Base-by-base conservation (phyloP, 2,797 vertebrate species). In the Malurus splendens region DNA sequence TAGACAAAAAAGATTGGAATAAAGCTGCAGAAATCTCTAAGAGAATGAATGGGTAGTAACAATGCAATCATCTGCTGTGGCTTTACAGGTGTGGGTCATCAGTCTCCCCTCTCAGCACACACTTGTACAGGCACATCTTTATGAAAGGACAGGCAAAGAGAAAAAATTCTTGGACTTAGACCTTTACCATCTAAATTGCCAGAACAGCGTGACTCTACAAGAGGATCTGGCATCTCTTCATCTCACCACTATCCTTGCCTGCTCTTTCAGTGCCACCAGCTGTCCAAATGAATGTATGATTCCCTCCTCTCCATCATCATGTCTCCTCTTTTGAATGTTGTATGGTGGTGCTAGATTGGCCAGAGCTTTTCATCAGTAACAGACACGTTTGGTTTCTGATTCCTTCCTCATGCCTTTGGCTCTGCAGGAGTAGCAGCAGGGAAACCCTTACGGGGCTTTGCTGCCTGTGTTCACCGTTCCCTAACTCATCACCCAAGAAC, bases 201-300 rank as follows among this genome's bases (percentile, higher is more conserved):
- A 51, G 62, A 70, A 75, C 41, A 90, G 36, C 7, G 4, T 16
- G 56, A 66, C 84, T 86, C 52, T 67, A 83, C 47, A 82, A 56
- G 27, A 73, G 80, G 75, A 78, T 73, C 62, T 85, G 84, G 42
- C 52, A 32, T 62, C 52, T 83, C 23, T 89, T 85, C 62, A 59
- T 82, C 42, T 73, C 65, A 75, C 36, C 41, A 17, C 59, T 85
- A 30, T 87, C 45, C 36, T 83, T 87, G 79, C 44, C 71, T 95
- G 89, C 80, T 90, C 87, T 83, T 89, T 67, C 94, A 95, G 92
- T 94, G 92, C 95, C 89, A 93, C 92, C 93, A 95, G 80, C 92
- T 91, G 90, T 94, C 90, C 87, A 89, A 79, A 92, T 2, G 5
- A 70, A 76, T 48, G 52, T 59, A 89, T 70, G 38, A 87, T 73